Evolutionary conservation across 1,140 invertebrate genomes (phyloP).

Genomic region (Uloborus diversus): DNA sequence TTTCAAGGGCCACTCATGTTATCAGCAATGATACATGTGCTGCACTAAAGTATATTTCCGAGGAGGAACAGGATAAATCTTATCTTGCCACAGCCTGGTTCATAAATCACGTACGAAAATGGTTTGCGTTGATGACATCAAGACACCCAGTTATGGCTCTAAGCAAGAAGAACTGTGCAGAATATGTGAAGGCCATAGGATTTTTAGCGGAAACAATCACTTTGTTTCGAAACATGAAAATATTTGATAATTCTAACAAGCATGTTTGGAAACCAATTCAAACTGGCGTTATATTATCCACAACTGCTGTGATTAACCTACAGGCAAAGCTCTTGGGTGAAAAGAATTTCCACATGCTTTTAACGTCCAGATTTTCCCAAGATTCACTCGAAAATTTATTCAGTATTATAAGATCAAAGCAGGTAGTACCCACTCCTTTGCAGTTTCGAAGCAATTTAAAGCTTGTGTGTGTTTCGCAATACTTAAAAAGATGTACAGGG

Average conservation of each 20-base stretch:
- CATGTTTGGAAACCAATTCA: neutral
- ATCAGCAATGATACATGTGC: neutral
- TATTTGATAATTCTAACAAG: neutral
- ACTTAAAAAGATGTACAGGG: too few relatives aligned
- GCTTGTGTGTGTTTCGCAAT: too few relatives aligned
- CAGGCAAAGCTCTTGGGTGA: neutral
- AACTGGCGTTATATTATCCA: neutral
- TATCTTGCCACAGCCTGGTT: neutral
- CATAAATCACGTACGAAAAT: neutral
- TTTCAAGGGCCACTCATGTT: too few relatives aligned
- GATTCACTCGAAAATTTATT: neutral
- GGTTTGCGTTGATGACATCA: neutral
- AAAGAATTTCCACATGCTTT: neutral
- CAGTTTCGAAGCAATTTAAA: too few relatives aligned
- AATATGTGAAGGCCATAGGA: neutral
- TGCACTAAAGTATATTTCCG: neutral
- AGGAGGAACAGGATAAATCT: neutral
- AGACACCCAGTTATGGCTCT: neutral
- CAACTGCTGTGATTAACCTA: neutral
- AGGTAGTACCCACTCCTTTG: neutral
- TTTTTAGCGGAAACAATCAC: neutral
- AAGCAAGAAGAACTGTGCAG: too few relatives aligned
- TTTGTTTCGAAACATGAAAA: neutral
- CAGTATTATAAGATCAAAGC: constrained; percentile 4
- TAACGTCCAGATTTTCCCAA: neutral